phyloP scores from a whole-genome alignment of 2,113 vertebrate species.

The Hyperoodon ampullatus region DNA sequence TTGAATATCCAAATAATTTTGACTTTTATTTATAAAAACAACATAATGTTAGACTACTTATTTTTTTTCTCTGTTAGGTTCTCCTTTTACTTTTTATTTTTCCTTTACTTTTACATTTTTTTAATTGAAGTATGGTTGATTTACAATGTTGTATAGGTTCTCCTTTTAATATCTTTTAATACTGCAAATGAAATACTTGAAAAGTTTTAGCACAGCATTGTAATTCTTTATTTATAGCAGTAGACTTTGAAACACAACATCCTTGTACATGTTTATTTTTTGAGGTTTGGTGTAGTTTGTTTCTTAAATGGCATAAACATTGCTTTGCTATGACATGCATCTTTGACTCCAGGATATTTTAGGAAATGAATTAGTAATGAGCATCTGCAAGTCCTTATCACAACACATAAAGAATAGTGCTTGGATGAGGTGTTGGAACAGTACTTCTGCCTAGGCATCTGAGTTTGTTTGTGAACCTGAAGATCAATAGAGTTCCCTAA shows the following conservation, averaged over 20 bases:
- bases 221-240: not conserved
- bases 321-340: not conserved
- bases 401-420: not conserved
- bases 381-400: not conserved
- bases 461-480: not conserved
- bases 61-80: not conserved
- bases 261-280: not conserved
- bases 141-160: not conserved
- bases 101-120: not conserved
- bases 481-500: not conserved
- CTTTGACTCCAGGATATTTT: not conserved
- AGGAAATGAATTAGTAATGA: not conserved
- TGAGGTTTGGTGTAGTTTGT: not conserved
- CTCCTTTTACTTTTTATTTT: not conserved
- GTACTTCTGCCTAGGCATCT: not conserved
- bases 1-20: not conserved
- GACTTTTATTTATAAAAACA: not conserved
- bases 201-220: not conserved
- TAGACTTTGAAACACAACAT: not conserved
- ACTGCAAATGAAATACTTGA: not conserved
- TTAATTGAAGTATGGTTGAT: not conserved
- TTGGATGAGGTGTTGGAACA: conserved; percentile 47
- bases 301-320: not conserved
- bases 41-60: not conserved
- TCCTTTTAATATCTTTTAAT: not conserved